Conservation (phyloP, 2,888 invertebrate genomes). For the Neria commutata region DNA sequence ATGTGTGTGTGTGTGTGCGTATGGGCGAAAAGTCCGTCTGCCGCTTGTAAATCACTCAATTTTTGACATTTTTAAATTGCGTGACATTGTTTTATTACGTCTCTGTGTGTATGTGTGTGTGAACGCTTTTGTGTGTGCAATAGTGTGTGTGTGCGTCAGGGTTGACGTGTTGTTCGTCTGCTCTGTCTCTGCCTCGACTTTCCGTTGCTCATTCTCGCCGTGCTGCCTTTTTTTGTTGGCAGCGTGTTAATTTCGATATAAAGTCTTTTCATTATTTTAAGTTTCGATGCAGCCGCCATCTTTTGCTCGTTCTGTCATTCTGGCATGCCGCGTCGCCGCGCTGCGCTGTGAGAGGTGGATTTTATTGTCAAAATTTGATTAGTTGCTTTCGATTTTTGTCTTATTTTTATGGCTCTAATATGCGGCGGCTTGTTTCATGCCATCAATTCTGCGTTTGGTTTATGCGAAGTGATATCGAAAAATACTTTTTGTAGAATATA, state of each 20-base stretch:
- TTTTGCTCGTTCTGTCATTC: conserved; percentile 1
- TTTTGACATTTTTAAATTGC: conserved; percentile 62
- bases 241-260: conserved; percentile 26
- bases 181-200: too few relatives aligned
- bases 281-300: conserved; percentile 6
- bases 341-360: conserved; percentile 48
- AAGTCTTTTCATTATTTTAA: conserved; percentile 20
- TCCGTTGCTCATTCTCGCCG: conserved; percentile 11
- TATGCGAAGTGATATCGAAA: too few relatives aligned
- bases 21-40: conserved; percentile 32
- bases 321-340: conserved; percentile 1
- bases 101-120: conserved; percentile 24
- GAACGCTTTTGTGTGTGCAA: not conserved
- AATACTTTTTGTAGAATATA: too few relatives aligned
- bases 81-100: conserved; percentile 62
- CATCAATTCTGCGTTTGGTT: too few relatives aligned
- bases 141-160: conserved; percentile 1
- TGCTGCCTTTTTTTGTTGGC: conserved; percentile 23
- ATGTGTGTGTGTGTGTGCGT: not conserved
- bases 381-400: conserved; percentile 45
- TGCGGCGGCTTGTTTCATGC: too few relatives aligned
- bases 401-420: too few relatives aligned
- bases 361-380: conserved; percentile 57
- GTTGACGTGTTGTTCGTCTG: not conserved
- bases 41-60: conserved; percentile 61